Conservation (phyloP, 2,888 invertebrate genomes). For the Lasioglossum vierecki region DNA sequence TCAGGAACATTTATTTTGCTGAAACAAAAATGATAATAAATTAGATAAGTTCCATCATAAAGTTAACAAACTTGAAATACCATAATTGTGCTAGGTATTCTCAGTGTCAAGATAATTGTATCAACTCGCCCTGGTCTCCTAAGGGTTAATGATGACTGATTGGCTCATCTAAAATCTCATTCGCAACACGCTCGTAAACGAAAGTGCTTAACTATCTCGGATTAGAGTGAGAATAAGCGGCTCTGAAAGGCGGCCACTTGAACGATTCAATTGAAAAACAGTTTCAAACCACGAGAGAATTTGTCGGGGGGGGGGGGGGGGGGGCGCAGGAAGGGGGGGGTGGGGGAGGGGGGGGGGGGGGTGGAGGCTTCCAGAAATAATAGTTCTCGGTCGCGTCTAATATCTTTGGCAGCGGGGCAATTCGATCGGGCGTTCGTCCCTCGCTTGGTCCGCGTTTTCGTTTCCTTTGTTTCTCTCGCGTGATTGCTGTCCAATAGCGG, state of each 20-base stretch:
- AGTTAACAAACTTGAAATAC: too few species aligned
- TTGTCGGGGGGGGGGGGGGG: not conserved
- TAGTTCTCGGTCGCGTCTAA: constrained; percentile 29
- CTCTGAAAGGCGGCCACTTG: not conserved
- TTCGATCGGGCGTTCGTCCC: constrained; percentile 41
- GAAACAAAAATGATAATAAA: too few species aligned
- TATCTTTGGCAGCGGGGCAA: constrained; percentile 30
- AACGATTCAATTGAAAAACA: not conserved
- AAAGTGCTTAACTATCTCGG: not conserved
- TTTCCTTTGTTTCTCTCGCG: constrained; percentile 62
- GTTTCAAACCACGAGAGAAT: not conserved
- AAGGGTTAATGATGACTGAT: too few species aligned
- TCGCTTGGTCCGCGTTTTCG: constrained; percentile 19
- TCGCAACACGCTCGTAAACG: not conserved
- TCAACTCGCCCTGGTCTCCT: too few species aligned
- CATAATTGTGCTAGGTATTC: too few species aligned
- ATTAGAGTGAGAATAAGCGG: not conserved
- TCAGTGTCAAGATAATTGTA: too few species aligned
- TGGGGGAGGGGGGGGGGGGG: too few species aligned
- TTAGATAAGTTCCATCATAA: too few species aligned
- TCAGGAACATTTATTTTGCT: too few species aligned
- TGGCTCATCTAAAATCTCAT: not conserved
- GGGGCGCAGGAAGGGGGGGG: too few species aligned
- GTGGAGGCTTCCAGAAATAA: constrained; percentile 19
- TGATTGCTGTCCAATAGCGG: constrained; percentile 66